These are phyloP conservation scores for Petrolisthes manimaculis DNA, from an alignment of 2,888 invertebrate species.

Conservation along the genomic window DNA sequence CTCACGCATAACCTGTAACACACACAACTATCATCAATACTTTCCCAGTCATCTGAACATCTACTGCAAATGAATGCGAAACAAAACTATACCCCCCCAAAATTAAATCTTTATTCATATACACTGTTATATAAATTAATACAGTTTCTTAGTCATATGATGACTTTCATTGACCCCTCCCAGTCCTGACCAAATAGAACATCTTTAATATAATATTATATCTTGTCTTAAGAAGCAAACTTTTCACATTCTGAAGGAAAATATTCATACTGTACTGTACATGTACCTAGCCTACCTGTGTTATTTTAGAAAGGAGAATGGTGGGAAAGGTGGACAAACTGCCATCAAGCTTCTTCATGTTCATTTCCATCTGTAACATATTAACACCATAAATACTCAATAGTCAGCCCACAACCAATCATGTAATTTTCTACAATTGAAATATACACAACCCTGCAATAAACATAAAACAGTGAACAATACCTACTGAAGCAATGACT, in stretches of 20 bases:
- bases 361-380: background rate
- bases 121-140: background rate
- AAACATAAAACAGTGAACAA: too few species aligned
- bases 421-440: too few species aligned
- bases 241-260: background rate
- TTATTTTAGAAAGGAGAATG: background rate
- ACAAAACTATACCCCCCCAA: background rate
- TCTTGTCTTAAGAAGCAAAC: background rate
- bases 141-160: background rate
- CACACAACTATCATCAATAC: background rate
- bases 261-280: background rate
- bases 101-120: background rate
- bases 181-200: too few species aligned
- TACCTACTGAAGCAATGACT: too few species aligned
- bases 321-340: background rate
- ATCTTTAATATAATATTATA: too few species aligned
- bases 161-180: background rate
- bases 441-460: too few species aligned
- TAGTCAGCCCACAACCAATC: too few species aligned
- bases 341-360: background rate
- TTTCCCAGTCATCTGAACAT: background rate
- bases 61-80: background rate
- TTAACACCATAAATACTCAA: too few species aligned
- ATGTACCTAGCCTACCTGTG: background rate
- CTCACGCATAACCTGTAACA: conserved; percentile 2